Conservation (phyloP, 2,888 invertebrate species). For the Tineola bisselliella region DNA sequence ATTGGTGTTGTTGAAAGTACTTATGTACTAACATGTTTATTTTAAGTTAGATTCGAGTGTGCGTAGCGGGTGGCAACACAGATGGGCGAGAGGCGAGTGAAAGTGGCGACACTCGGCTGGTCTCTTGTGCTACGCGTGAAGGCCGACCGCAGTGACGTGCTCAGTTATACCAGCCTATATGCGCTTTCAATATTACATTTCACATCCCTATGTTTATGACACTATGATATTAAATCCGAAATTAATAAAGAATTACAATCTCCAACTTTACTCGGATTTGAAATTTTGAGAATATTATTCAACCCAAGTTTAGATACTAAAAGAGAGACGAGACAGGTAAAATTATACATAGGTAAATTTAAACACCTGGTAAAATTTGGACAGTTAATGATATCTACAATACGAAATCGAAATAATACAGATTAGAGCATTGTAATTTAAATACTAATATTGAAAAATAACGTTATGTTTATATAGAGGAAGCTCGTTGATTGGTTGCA, state of each 20-base stretch:
- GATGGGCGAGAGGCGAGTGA: conserved; percentile 10
- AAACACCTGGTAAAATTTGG: background rate
- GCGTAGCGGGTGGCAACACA: conserved; percentile 10
- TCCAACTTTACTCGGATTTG: no score
- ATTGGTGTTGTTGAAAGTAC: background rate
- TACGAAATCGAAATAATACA: background rate
- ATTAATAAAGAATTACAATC: no score
- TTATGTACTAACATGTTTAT: background rate
- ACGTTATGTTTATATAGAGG: conserved; percentile 3
- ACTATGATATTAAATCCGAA: no score
- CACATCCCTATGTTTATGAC: background rate
- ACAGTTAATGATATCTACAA: background rate
- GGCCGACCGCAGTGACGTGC: conserved; percentile 9
- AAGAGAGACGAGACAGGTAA: no score
- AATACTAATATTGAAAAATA: background rate
- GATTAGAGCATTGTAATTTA: conserved; percentile 1
- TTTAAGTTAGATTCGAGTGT: background rate
- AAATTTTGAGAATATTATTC: no score
- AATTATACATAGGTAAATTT: no score
- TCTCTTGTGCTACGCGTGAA: conserved; percentile 7
- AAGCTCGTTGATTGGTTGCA: background rate
- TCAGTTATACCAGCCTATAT: conserved; percentile 1
- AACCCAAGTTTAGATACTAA: no score
- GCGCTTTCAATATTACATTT: background rate
- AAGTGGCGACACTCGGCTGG: conserved; percentile 7